Base-by-base conservation (phyloP, 2,797 vertebrate species). In the Poecilia wingei region DNA sequence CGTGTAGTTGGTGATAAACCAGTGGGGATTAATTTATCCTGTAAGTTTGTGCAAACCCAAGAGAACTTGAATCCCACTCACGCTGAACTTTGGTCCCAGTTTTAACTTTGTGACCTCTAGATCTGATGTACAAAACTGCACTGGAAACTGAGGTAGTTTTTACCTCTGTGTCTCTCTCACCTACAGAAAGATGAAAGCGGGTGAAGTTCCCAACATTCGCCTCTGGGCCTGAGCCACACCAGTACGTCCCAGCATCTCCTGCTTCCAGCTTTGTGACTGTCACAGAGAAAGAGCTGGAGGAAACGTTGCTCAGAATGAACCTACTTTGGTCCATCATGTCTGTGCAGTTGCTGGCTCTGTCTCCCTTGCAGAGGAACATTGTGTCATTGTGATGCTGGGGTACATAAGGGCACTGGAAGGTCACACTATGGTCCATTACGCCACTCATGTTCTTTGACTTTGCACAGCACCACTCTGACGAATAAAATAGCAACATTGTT, bases 171-270 rank as follows among this genome's bases (percentile, higher is more conserved):
- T 41, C 70, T 1, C 39, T 45, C 41, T 70, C n/a, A 70, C 41
- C 68, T 43, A 70, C 68, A n/a, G 81, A 80, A 28, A 93, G 86
- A 0, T 84, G 76, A 46, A 91, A 80, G 57, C 79, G 74, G 18
- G 53, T 78, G 77, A 81, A 91, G 10, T 76, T 66, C 25, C 16
- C 86, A 36, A 0, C 0, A 1, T n/a, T 72, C 70, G 77, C 79
- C 22, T 43, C n/a, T 18, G 61, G 7, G 75, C 90, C 77, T 13
- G 87, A 74, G 0, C 78, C 86, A 80, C 92, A 93, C 88, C 84
- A 81, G 88, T 92, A 94, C 31, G 31, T 88, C 81, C 88, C 91
- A 78, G 74, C 75, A 79, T 93, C 93, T 0, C 33, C 39, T 79
- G 14, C 25, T 79, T 39, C 66, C 70, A 94, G 61, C 49, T 84